Base-by-base conservation (phyloP, 2,888 invertebrate genomes). In the Aphrophora alni region DNA sequence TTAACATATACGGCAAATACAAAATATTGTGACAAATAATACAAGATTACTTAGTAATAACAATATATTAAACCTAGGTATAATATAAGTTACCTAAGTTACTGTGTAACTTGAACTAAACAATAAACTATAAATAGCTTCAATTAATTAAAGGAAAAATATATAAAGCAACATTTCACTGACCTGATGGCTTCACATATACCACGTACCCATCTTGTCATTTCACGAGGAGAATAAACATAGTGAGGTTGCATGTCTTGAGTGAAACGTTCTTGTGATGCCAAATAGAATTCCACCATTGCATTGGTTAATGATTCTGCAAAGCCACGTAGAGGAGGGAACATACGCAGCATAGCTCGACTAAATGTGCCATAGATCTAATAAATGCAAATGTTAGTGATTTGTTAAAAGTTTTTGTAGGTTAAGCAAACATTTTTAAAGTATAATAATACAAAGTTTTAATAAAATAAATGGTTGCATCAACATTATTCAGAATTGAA, bases 191-290 rank as follows among this genome's bases (percentile, higher is more conserved):
- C 99, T 89, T 99, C 99, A 88, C 98, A 98, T 85, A 99, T 99
- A 83, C 99, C 99, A 82, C 99, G 92, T 78, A 99, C 99, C 99
- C 99, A 99, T 87, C 99, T 91, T 0, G 99, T 99, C 97, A 99
- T 97, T 90, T 99, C 99, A 87, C 97, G 92, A 12, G 99, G 99
- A 80, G 98, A 98, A 90, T 99, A 99, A 0, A 99, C 98, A 88
- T 99, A 99, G 89, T 99, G 99, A 0, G 99, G 99, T 89, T 99
- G 99, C 97, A 99, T 99, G 89, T 99, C 99, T 89, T 99, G 99
- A 0, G 99, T 99, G 89, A 99, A 99, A 78, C 95, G 92, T 88
- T 99, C 99, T 90, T 99, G 99, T 5, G 98, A 98, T 7, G 95
- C 93, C 78, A 99, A 91, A 90, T 99, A 99, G 88, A 99, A 96